phyloP scores from a whole-genome alignment of 2,888 invertebrate species.

The Anagyrus pseudococci region DNA sequence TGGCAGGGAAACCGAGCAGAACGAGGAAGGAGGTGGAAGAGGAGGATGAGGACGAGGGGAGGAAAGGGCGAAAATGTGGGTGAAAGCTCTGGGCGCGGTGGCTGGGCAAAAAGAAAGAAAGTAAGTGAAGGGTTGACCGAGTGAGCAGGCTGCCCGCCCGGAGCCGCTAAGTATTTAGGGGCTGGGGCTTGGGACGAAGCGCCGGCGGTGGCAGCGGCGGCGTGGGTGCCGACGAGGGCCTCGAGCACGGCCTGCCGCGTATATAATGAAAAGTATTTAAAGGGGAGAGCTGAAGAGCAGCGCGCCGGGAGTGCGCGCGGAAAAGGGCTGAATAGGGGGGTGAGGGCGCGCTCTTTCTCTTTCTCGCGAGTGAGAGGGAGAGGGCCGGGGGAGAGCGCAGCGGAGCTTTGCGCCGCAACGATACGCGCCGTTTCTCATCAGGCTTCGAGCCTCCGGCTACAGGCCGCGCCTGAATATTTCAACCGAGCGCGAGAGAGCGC shows the following conservation, averaged over 20 bases:
- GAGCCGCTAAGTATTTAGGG: slow-evolving; percentile 26
- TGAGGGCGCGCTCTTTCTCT: too few species aligned
- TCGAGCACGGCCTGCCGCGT: neutral
- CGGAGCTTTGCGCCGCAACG: too few species aligned
- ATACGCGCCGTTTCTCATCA: slow-evolving; percentile 49
- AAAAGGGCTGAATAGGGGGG: neutral
- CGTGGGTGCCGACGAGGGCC: neutral
- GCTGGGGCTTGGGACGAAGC: neutral
- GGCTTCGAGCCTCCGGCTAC: slow-evolving; percentile 50
- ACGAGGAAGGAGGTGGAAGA: too few species aligned
- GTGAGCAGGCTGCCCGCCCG: neutral
- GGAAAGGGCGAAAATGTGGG: slow-evolving; percentile 10
- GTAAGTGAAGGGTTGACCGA: slow-evolving; percentile 22
- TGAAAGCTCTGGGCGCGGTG: neutral
- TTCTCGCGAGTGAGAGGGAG: too few species aligned
- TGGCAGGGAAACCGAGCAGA: too few species aligned
- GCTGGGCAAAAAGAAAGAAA: slow-evolving; percentile 10
- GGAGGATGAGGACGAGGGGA: neutral
- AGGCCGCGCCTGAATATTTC: slow-evolving; percentile 53
- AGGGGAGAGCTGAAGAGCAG: slow-evolving; percentile 16
- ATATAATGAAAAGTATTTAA: slow-evolving; percentile 36
- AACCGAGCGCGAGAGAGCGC: too few species aligned
- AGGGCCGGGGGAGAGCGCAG: neutral
- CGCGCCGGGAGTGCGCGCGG: too few species aligned
- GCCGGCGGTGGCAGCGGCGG: neutral